Base-by-base conservation (phyloP, 2,113 vertebrate species). In the Chelonoidis abingdonii region DNA sequence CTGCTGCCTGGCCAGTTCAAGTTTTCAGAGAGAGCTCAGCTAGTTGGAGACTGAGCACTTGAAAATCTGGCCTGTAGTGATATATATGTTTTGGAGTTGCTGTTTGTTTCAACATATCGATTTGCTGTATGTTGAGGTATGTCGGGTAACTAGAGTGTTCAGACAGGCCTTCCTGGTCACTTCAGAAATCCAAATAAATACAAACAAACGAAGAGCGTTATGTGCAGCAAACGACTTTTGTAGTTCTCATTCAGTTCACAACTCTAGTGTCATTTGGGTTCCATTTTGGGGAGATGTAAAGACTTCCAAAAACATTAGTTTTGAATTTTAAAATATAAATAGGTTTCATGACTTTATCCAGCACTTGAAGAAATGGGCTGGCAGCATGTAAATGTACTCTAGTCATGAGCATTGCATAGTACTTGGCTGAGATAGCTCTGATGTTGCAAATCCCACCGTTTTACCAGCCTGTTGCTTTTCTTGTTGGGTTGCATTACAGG, bases 381-480 rank as follows among this genome's bases (percentile, higher is more conserved):
- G 80, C 44, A 57, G 22, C 35, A 65, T 0, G 0, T 62, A 41
- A 75, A 29, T 79, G 79, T 76, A 22, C 47, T 35, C 44, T 80
- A 17, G 83, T 81, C 10, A 52, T 52, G 62, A 47, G 5, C 54
- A 2, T 10, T n/a, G 19, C 35, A 22, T 10, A 9, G 29, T 54
- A 12, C 4, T 25, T 89, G 47, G 47, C 19, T 29, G 44, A 80
- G 29, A 35, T 47, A 80, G 52, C 7, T 83, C 54, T 53, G 49
- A 41, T 0, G 0, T 52, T 76, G 27, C 59, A 86, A 88, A 41
- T 19, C 27, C 54, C 59, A 19, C 12, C 1, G 1, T 35, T 41
- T 41, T 72, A 22, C 6, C 27, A 53, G 25, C 31, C 9, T 4
- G 4, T 49, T 80, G 12, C 10, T 47, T 44, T 84, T 84, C 13